These are phyloP conservation scores for Rhinella marina DNA, from an alignment of 2,797 vertebrate genomes.

Conservation along the genomic window DNA sequence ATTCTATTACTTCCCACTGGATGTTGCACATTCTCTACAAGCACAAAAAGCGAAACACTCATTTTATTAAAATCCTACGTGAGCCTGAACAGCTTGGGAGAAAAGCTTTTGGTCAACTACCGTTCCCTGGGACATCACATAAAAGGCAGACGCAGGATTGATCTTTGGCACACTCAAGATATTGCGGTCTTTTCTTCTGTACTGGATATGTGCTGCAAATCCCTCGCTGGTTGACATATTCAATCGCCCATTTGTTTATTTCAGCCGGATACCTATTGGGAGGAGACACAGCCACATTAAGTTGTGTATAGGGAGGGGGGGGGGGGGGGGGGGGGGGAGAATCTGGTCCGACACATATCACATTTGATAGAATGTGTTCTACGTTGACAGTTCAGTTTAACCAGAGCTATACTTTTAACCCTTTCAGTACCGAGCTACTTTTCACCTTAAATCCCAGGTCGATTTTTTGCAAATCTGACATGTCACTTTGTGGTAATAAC, in stretches of 20 bases:
- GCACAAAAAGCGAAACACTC: neutral
- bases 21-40: slow-evolving; percentile 35
- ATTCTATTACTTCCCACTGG: slow-evolving; percentile 28
- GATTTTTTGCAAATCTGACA: no score
- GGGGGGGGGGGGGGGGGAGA: no score
- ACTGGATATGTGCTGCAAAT: neutral
- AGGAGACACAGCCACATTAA: neutral
- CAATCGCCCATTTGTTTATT: slow-evolving; percentile 41
- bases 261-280: slow-evolving; percentile 18
- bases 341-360: no score
- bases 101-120: neutral
- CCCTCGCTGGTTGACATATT: slow-evolving; percentile 11
- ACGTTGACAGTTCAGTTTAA: no score
- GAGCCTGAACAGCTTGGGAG: neutral
- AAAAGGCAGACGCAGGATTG: neutral
- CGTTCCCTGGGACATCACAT: neutral
- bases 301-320: no score
- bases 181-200: neutral
- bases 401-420: no score
- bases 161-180: no score
- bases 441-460: no score
- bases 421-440: no score
- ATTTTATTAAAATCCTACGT: neutral
- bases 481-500: no score
- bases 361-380: no score